Conservation (phyloP, 2,113 vertebrate genomes). For the Alethe castanea region DNA sequence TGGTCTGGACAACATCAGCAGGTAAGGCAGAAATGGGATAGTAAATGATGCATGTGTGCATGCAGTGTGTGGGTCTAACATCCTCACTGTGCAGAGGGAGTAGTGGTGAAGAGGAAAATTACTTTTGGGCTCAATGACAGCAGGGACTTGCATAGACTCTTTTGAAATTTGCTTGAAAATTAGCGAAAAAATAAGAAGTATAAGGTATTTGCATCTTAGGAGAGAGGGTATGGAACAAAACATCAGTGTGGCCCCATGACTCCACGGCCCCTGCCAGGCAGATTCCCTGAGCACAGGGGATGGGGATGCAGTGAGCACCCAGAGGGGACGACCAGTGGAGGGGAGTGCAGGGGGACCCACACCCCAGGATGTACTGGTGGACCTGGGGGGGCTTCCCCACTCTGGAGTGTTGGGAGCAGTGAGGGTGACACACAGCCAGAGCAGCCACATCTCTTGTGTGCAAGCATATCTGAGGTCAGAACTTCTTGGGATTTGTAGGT, state of each 20-base stretch:
- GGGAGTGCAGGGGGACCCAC: background rate
- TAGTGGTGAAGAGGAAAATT: background rate
- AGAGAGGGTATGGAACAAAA: background rate
- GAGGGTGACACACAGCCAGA: background rate
- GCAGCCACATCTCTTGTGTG: accelerated
- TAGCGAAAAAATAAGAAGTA: background rate
- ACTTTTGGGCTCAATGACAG: background rate
- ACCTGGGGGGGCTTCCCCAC: accelerated
- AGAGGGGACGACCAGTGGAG: accelerated
- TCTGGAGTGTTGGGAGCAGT: background rate
- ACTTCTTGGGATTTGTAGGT: background rate
- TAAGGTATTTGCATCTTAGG: background rate
- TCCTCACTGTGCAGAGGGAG: background rate
- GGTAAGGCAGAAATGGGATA: background rate
- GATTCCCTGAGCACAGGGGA: background rate
- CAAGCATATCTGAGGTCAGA: accelerated
- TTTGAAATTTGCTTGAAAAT: background rate
- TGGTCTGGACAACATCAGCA: background rate
- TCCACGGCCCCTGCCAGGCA: background rate
- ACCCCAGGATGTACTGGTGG: background rate
- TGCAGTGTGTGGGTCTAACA: background rate
- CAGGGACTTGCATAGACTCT: background rate
- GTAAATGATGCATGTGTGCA: background rate
- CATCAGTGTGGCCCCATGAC: accelerated
- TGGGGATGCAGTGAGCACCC: background rate